Evolutionary conservation across 2,888 invertebrate species (phyloP).

Genomic region (Sympetrum striolatum): DNA sequence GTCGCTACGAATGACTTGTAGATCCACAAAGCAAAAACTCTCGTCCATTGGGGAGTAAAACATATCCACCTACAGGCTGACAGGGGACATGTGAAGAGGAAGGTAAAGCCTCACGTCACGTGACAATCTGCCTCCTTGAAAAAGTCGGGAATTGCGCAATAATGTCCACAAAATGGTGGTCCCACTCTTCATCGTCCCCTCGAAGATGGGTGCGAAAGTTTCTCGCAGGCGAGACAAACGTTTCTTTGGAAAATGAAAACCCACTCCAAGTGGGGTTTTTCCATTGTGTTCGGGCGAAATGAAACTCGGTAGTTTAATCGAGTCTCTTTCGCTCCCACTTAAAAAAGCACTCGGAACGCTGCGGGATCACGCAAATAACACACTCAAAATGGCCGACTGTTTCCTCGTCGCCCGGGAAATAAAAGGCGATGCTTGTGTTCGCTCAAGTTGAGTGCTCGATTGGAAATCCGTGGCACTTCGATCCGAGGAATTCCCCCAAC

Average conservation of each 20-base stretch:
- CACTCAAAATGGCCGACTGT: conserved; percentile 6
- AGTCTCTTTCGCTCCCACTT: not conserved
- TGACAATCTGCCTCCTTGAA: not conserved
- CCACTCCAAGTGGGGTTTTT: not conserved
- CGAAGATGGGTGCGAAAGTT: not conserved
- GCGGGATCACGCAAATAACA: not conserved
- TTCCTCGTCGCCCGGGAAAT: not conserved
- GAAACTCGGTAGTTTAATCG: not conserved
- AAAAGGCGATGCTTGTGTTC: no score
- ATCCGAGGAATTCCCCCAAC: not conserved
- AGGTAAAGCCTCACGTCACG: no score
- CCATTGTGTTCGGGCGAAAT: not conserved
- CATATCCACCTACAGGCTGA: not conserved
- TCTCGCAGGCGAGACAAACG: not conserved
- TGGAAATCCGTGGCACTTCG: not conserved
- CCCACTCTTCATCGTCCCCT: not conserved
- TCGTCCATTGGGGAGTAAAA: no score
- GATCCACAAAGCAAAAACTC: no score
- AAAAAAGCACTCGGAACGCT: not conserved
- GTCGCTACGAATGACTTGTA: no score
- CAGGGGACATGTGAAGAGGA: not conserved
- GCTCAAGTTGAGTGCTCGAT: not conserved
- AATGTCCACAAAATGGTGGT: not conserved
- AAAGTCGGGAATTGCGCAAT: not conserved
- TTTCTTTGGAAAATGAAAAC: not conserved